Base-by-base conservation (phyloP, 2,113 vertebrate genomes). In the Gambusia holbrooki region DNA sequence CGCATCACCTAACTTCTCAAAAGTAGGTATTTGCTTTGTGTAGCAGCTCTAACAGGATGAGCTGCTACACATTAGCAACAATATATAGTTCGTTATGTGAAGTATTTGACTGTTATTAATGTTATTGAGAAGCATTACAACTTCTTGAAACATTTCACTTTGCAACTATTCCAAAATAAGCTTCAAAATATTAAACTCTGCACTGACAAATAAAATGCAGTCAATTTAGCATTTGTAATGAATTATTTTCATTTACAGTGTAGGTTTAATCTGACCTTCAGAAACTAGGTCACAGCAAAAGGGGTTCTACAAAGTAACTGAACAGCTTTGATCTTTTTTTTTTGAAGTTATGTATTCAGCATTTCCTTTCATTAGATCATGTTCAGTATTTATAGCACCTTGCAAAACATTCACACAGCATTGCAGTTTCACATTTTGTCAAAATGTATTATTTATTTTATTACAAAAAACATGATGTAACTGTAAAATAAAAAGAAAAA, bases 1-100 rank as follows among this genome's bases (percentile, higher is more conserved):
- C 25, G 19, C n/a, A 74, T 35, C 30, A 80, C 67, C 28, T 63
- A 77, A 73, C 77, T 80, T 70, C 77, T 75, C 4, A 45, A 69
- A 76, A 48, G 40, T 51, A 63, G 65, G 35, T 70, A 48, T 80
- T 2, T 5, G 10, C 73, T 81, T 22, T 70, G 37, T 65, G 62
- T 58, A 75, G 60, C 58, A 65, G 58, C 32, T 51, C 51, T 61
- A 33, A 74, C 71, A 42, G 32, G 7, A 65, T 64, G 76, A 72
- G 63, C n/a, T 69, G 13, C 45, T 63, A 62, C 27, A 19, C 65
- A 63, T 29, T 42, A 6, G 14, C 32, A 63, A 37, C 30, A 77
- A 3, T 68, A 54, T 35, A 14, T 11, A 64, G 22, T 51, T 27
- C 17, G 10, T 71, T 35, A 48, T 30, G 17, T 62, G 15, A 58